Conservation (phyloP, 1,140 invertebrate species). For the Camponotus pennsylvanicus region DNA sequence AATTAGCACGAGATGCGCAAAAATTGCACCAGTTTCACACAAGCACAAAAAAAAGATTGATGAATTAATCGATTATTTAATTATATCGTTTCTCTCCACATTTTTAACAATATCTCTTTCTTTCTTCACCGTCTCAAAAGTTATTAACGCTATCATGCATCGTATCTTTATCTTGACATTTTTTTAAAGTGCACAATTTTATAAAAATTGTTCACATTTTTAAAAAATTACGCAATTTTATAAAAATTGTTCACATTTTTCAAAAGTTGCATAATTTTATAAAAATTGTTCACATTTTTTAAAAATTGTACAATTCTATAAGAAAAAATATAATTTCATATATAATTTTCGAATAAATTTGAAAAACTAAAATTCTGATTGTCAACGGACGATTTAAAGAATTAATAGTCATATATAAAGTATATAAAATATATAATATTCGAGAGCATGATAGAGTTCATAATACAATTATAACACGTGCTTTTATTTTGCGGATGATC, state of each 20-base stretch:
- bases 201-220: too few species aligned
- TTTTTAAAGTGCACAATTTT: too few species aligned
- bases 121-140: not conserved
- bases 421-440: not conserved
- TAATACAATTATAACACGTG: not conserved
- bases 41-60: conserved; percentile 21
- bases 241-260: too few species aligned
- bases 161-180: too few species aligned
- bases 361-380: not conserved
- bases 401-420: not conserved
- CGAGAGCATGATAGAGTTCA: not conserved
- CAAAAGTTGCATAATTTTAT: too few species aligned
- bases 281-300: too few species aligned
- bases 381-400: not conserved
- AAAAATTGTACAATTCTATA: too few species aligned
- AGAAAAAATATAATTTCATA: too few species aligned
- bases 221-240: too few species aligned
- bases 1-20: conserved; percentile 23
- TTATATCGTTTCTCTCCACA: conserved; percentile 20
- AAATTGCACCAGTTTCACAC: not conserved
- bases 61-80: conserved; percentile 3
- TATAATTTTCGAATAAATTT: not conserved
- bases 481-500: not conserved
- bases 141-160: conserved; percentile 18
- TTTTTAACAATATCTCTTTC: not conserved